phyloP scores from a whole-genome alignment of 2,113 vertebrate species.

The Daphoenositta chrysoptera region DNA sequence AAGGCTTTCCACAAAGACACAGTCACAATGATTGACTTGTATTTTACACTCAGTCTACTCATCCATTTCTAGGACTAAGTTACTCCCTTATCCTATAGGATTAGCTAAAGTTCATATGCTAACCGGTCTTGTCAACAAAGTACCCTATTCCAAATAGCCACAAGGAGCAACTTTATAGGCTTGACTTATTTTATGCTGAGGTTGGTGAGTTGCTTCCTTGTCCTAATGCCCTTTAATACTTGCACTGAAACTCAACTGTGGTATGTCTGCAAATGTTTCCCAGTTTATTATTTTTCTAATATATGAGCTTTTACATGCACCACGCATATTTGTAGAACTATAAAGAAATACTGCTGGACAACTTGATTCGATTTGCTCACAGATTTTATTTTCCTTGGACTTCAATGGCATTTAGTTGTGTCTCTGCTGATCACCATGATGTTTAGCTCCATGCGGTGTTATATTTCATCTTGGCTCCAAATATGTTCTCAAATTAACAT shows the following conservation, averaged over 20 bases:
- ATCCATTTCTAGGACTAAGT: background rate
- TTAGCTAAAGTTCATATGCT: background rate
- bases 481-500: constrained; percentile 28
- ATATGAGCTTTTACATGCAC: background rate
- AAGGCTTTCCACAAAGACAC: background rate
- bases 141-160: background rate
- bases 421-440: background rate
- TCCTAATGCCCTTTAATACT: background rate
- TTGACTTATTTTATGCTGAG: background rate
- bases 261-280: background rate
- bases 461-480: constrained; percentile 24
- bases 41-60: background rate
- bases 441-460: background rate
- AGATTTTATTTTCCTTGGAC: constrained; percentile 6
- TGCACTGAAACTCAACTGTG: background rate
- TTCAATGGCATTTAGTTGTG: background rate
- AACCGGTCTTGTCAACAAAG: background rate
- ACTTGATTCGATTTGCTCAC: background rate
- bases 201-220: background rate
- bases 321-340: background rate
- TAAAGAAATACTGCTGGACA: background rate
- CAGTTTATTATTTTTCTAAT: background rate
- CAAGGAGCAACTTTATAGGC: background rate
- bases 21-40: background rate
- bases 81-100: background rate